Conservation (phyloP, 2,113 vertebrate species). For the Xiphophorus couchianus region DNA sequence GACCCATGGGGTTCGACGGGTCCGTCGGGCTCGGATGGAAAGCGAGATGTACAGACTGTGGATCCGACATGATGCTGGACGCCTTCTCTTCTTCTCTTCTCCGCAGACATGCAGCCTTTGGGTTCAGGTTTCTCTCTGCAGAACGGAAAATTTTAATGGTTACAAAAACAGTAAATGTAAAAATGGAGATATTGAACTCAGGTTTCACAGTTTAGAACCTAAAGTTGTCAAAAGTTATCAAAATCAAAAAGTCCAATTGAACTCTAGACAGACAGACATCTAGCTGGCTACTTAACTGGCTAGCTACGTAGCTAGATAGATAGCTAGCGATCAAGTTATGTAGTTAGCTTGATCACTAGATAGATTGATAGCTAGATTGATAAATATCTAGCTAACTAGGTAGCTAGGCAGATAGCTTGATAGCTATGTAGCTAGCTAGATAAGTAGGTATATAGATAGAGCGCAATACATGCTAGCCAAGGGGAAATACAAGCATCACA, state of each 20-base stretch:
- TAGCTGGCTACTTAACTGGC: too few relatives aligned
- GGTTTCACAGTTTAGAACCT: background rate
- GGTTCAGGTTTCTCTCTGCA: constrained; percentile 96
- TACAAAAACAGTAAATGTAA: background rate
- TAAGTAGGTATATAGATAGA: too few relatives aligned
- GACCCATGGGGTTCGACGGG: constrained; percentile 90
- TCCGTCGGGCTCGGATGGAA: constrained; percentile 89
- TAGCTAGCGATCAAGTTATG: too few relatives aligned
- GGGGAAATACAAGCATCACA: too few relatives aligned
- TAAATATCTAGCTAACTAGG: too few relatives aligned
- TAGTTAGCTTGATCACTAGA: too few relatives aligned
- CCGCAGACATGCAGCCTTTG: constrained; percentile 97
- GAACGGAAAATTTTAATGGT: constrained; percentile 34
- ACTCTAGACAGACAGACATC: too few relatives aligned
- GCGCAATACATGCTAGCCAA: too few relatives aligned
- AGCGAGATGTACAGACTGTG: constrained; percentile 88
- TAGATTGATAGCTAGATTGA: too few relatives aligned
- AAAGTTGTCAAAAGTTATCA: background rate
- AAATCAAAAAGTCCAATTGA: background rate
- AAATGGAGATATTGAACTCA: background rate
- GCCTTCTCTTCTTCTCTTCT: constrained; percentile 97
- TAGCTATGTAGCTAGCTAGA: too few relatives aligned
- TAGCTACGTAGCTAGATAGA: too few relatives aligned
- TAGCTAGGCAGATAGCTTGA: too few relatives aligned
- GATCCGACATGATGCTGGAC: constrained; percentile 89